Evolutionary conservation across 2,113 vertebrate genomes (phyloP).

Genomic region (Misgurnus anguillicaudatus): DNA sequence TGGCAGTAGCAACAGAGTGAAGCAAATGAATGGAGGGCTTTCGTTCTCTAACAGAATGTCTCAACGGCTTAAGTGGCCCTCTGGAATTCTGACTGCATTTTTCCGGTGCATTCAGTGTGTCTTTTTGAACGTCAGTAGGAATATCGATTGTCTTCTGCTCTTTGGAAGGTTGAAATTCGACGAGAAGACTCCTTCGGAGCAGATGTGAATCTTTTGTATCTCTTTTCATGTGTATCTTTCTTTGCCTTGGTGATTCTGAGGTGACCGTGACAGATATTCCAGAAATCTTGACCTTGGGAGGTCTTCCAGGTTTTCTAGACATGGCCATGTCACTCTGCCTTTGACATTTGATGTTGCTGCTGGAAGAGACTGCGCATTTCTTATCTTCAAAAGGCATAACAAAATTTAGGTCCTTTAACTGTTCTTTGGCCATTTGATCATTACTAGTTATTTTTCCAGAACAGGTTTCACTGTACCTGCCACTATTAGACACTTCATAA

Average conservation of each 20-base stretch:
- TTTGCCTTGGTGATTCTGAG: conserved; percentile 85
- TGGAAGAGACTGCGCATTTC: conserved; percentile 68
- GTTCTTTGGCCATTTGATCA: conserved; percentile 59
- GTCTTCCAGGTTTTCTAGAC: conserved; percentile 86
- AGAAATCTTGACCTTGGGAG: conserved; percentile 93
- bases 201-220: conserved; percentile 65
- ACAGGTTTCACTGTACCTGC: conserved; percentile 16
- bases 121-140: conserved; percentile 47
- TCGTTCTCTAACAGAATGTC: conserved; percentile 84
- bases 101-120: conserved; percentile 23
- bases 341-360: conserved; percentile 77
- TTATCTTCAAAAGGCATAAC: conserved; percentile 78
- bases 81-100: conserved; percentile 11
- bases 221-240: conserved; percentile 84
- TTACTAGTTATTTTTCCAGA: conserved; percentile 55
- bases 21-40: conserved; percentile 86
- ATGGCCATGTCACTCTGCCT: conserved; percentile 74
- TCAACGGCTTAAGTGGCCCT: conserved; percentile 67
- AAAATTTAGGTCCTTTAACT: conserved; percentile 70
- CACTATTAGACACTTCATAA: conserved; percentile 56
- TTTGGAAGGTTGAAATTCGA: conserved; percentile 63
- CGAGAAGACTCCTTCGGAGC: conserved; percentile 52
- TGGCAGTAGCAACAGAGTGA: conserved; percentile 83
- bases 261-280: conserved; percentile 91
- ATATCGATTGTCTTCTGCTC: conserved; percentile 62